These are phyloP conservation scores for Gnatocerus cornutus DNA, from an alignment of 2,888 invertebrate genomes.

Conservation along the genomic window DNA sequence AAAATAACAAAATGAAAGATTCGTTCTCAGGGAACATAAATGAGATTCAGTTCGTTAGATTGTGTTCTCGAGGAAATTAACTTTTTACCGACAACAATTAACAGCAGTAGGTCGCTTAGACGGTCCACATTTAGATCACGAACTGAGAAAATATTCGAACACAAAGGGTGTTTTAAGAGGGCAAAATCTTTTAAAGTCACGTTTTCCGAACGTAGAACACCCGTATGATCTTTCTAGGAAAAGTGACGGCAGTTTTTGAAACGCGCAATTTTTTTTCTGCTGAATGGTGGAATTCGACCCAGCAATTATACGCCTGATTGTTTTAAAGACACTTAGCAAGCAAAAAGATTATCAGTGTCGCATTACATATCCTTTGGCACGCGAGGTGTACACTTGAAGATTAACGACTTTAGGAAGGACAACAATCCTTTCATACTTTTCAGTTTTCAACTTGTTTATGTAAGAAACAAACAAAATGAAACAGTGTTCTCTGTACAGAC, in stretches of 20 bases:
- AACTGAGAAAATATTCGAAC: too few species aligned
- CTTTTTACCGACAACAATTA: too few species aligned
- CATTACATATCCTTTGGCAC: constrained; percentile 22
- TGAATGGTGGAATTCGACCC: constrained; percentile 15
- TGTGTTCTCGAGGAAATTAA: too few species aligned
- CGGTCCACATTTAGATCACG: too few species aligned
- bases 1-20: not conserved
- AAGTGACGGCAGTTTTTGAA: not conserved
- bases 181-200: too few species aligned
- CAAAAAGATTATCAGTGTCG: constrained; percentile 22
- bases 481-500: not conserved
- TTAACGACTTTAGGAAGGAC: constrained; percentile 10
- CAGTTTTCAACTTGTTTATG: not conserved
- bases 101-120: too few species aligned
- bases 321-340: constrained; percentile 20
- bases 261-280: constrained; percentile 14
- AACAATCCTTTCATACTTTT: constrained; percentile 5
- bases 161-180: too few species aligned
- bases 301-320: constrained; percentile 1
- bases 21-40: not conserved
- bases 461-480: constrained; percentile 12
- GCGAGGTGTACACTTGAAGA: not conserved
- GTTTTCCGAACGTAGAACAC: not conserved
- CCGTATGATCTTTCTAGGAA: not conserved
- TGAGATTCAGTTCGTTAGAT: not conserved